A percentile compares a stretch with the other conserved stretches of the same genome.
Evolutionary conservation across 2,888 invertebrate genomes (phyloP).

Genomic region (Pandemis heparana): DNA sequence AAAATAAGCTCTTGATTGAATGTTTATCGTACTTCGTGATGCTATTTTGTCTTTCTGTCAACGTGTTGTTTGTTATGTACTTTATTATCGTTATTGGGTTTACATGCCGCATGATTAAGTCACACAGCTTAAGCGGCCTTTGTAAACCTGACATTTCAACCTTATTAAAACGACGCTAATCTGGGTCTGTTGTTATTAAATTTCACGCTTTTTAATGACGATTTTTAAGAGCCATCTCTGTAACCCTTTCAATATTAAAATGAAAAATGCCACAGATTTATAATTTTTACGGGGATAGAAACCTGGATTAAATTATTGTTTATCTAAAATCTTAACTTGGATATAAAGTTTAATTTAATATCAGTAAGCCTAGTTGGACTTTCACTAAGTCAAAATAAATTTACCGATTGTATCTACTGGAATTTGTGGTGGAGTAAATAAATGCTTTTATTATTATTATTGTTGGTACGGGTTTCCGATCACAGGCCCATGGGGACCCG

Average conservation of each 20-base stretch:
- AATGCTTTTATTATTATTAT: no score
- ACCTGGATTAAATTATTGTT: no score
- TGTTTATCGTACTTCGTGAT: not conserved
- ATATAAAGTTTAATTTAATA: no score
- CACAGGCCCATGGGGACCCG: no score
- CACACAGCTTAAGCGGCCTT: not conserved
- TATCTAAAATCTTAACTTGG: no score
- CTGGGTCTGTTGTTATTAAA: slow-evolving; percentile 10
- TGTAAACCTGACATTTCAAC: not conserved
- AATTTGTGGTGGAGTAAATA: no score
- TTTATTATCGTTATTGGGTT: not conserved
- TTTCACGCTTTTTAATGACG: not conserved
- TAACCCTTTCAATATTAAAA: slow-evolving; percentile 5
- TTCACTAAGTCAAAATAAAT: no score
- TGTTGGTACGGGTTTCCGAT: no score
- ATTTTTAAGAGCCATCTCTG: not conserved
- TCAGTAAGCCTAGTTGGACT: no score
- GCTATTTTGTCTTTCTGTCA: not conserved
- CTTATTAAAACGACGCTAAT: not conserved
- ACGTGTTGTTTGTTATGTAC: not conserved
- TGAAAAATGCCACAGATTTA: not conserved
- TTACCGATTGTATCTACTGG: no score
- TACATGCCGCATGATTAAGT: not conserved
- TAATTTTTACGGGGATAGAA: no score
- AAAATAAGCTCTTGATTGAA: no score